Conservation (phyloP, 2,888 invertebrate genomes). For the Poecilobothrus nobilitatus region DNA sequence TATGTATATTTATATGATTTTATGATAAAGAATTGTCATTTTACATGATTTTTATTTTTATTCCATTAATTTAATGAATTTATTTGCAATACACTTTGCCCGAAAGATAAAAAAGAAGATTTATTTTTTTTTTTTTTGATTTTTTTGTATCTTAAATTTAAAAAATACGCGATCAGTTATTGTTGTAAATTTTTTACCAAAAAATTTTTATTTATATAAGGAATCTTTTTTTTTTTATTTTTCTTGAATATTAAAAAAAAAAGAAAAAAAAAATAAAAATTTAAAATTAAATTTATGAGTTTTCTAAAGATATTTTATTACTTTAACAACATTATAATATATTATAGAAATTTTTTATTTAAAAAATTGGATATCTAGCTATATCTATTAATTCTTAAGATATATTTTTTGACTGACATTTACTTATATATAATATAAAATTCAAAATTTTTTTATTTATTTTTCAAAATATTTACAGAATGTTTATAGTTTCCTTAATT, state of each 20-base stretch:
- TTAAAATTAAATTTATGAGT: background rate
- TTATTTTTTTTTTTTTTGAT: background rate
- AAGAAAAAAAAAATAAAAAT: background rate
- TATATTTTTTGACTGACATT: background rate
- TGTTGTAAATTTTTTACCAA: background rate
- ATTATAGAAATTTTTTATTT: background rate
- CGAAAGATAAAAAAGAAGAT: background rate
- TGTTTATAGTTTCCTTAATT: constrained; percentile 1
- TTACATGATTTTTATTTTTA: background rate
- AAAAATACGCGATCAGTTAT: background rate
- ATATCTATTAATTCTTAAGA: background rate
- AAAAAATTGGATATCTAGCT: background rate
- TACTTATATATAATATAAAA: background rate
- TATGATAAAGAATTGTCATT: constrained; percentile 1
- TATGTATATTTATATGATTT: background rate
- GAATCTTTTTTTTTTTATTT: background rate
- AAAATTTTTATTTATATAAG: no score
- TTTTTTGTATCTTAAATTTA: background rate
- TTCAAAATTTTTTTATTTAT: background rate
- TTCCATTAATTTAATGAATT: constrained; percentile 3
- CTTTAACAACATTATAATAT: background rate
- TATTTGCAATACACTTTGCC: background rate
- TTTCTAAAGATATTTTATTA: constrained; percentile 1
- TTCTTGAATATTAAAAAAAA: background rate
- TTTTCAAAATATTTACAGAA: background rate